phyloP scores from a whole-genome alignment of 2,113 vertebrate genomes.

The Sylvilagus bachmani region DNA sequence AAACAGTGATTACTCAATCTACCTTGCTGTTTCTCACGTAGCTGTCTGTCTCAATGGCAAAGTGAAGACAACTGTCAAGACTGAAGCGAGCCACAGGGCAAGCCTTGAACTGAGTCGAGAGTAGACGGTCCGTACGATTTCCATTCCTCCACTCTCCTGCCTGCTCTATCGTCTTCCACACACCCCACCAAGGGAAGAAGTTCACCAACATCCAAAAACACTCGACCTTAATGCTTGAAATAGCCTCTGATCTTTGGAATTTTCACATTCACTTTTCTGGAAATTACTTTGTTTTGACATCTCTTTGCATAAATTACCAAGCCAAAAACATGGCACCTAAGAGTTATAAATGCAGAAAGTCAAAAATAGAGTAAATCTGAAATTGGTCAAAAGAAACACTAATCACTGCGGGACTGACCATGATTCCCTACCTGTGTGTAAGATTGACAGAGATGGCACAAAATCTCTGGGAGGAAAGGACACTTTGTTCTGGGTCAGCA shows the following conservation, averaged over 20 bases:
- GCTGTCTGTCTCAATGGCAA: background rate
- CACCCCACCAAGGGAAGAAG: background rate
- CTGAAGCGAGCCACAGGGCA: background rate
- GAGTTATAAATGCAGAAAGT: background rate
- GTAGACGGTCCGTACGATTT: background rate
- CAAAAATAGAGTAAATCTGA: too few species aligned
- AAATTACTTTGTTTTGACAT: conserved; percentile 25
- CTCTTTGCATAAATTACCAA: background rate
- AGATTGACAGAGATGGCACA: too few species aligned
- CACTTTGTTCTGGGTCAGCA: background rate
- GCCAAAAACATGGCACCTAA: background rate
- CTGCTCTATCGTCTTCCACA: conserved; percentile 16
- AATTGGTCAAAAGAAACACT: too few species aligned
- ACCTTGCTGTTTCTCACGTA: background rate
- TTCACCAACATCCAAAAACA: background rate
- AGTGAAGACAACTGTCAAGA: background rate
- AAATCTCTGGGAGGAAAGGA: too few species aligned
- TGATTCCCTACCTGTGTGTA: too few species aligned
- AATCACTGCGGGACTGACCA: too few species aligned
- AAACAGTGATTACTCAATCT: background rate
- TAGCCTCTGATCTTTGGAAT: background rate
- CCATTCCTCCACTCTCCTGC: background rate
- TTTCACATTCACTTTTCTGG: background rate
- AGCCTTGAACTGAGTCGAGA: background rate
- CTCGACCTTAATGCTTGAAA: background rate